These are phyloP conservation scores for Sciurus carolinensis DNA, from an alignment of 2,797 vertebrate genomes.

Conservation along the genomic window DNA sequence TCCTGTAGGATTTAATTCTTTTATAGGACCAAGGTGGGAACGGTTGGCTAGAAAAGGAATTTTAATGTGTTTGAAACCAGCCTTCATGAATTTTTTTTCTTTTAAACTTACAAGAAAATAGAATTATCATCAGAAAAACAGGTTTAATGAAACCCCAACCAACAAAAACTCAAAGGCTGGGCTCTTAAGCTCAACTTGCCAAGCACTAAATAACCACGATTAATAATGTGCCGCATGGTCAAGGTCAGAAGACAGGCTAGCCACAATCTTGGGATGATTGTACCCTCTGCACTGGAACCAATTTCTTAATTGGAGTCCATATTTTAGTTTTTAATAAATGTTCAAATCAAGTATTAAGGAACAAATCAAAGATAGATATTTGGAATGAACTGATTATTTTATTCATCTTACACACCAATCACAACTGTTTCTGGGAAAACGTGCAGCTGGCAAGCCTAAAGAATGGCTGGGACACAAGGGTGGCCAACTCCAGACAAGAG, in stretches of 20 bases:
- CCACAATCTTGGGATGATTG: not conserved
- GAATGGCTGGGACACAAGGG: not conserved
- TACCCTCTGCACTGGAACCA: not conserved
- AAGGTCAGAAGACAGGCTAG: not conserved
- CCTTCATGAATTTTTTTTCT: not conserved
- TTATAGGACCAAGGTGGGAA: not conserved
- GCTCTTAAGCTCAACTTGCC: not conserved
- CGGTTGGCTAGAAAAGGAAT: conserved; percentile 30
- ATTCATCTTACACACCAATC: conserved; percentile 21
- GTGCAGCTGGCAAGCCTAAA: not conserved
- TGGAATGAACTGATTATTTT: not conserved
- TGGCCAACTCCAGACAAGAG: not conserved
- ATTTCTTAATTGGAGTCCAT: not conserved
- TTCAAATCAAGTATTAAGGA: not conserved
- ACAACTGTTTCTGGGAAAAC: conserved; percentile 28
- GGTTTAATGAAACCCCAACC: conserved; percentile 52
- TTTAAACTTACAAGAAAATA: conserved; percentile 59
- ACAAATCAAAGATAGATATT: not conserved
- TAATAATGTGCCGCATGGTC: not conserved
- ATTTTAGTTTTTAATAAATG: conserved; percentile 6
- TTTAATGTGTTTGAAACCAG: conserved; percentile 40
- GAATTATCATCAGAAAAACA: conserved; percentile 4
- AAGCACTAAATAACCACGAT: not conserved
- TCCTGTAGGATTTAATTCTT: not conserved
- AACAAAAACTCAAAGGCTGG: not conserved